Conservation (phyloP, 2,888 invertebrate genomes). For the Drosophila meridionalis region DNA sequence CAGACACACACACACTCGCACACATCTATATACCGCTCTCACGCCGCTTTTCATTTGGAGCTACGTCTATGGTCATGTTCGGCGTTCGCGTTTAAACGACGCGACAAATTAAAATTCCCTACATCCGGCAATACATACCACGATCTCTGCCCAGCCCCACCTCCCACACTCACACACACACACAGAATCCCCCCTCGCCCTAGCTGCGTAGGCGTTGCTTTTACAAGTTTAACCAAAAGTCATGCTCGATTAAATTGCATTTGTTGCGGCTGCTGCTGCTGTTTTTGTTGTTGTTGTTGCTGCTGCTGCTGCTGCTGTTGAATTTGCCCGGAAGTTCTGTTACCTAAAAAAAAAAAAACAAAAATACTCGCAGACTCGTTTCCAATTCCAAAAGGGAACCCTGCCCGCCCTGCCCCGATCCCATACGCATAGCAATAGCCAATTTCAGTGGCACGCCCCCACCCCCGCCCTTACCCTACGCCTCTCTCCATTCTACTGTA, state of each 20-base stretch:
- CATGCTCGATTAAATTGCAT: conserved; percentile 83
- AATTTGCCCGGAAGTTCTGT: conserved; percentile 76
- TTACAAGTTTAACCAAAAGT: conserved; percentile 78
- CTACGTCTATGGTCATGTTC: conserved; percentile 48
- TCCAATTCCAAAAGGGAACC: conserved; percentile 43
- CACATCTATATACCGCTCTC: background rate
- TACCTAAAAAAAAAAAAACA: conserved; percentile 52
- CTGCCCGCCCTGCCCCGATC: background rate
- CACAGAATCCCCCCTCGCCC: background rate
- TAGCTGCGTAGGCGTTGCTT: conserved; percentile 72
- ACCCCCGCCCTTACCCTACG: background rate
- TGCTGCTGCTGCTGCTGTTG: conserved; percentile 18
- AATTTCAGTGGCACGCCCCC: conserved; percentile 1
- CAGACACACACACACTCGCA: background rate
- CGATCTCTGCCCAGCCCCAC: background rate
- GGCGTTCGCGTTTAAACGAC: conserved; percentile 75
- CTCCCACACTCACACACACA: background rate
- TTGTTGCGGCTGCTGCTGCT: conserved; percentile 52
- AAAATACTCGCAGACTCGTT: conserved; percentile 61
- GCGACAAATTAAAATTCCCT: conserved; percentile 82
- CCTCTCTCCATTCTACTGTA: conserved; percentile 46
- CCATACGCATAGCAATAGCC: conserved; percentile 18
- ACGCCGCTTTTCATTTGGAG: background rate
- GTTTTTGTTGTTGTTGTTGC: conserved; percentile 46
- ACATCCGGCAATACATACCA: conserved; percentile 71